phyloP scores from a whole-genome alignment of 2,113 vertebrate genomes.

The Hylia prasina region DNA sequence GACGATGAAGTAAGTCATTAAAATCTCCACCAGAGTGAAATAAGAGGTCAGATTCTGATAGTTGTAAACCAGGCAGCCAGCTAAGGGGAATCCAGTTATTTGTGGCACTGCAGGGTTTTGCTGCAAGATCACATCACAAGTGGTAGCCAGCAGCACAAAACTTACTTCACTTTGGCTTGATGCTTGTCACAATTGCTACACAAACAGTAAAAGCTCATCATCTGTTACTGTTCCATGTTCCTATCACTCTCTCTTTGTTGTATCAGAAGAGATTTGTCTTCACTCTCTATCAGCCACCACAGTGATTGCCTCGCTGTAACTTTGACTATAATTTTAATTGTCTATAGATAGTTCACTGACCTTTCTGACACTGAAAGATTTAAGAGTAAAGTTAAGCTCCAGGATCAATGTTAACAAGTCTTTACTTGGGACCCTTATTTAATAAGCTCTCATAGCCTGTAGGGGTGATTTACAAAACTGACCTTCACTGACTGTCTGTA shows the following conservation, averaged over 20 bases:
- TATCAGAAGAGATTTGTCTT: background rate
- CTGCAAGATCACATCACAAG: background rate
- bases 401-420: background rate
- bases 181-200: background rate
- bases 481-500: background rate
- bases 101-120: background rate
- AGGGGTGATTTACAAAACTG: background rate
- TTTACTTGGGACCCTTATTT: constrained; percentile 15
- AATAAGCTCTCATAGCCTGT: background rate
- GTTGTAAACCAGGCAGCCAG: background rate
- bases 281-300: background rate
- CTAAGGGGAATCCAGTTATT: background rate
- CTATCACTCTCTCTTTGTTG: background rate
- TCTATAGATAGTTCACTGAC: background rate
- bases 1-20: background rate
- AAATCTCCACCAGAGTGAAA: background rate
- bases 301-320: background rate
- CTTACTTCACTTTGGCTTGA: background rate
- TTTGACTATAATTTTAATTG: constrained; percentile 31
- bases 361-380: background rate
- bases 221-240: background rate
- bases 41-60: background rate
- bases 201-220: background rate
- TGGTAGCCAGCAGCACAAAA: background rate
- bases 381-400: background rate